Conservation (phyloP, 2,797 vertebrate genomes). For the Lepilemur septentrionalis region DNA sequence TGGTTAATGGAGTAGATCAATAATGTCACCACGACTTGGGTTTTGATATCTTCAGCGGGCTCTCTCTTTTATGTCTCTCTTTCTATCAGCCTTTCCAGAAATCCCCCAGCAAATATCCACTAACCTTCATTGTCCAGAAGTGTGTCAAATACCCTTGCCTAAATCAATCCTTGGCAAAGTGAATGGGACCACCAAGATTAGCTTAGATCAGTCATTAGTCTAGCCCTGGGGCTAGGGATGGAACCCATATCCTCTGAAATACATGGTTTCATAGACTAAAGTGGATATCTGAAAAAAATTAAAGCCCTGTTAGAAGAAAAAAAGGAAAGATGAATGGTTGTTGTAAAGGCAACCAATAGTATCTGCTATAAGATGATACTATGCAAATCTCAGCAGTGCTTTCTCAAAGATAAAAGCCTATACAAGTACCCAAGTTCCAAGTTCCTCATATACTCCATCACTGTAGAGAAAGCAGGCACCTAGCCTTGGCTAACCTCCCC, state of each 20-base stretch:
- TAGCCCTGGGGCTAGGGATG: not conserved
- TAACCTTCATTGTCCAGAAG: not conserved
- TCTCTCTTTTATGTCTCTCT: not conserved
- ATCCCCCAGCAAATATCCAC: not conserved
- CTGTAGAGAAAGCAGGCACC: constrained; percentile 50
- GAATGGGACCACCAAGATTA: not conserved
- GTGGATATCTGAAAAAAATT: not conserved
- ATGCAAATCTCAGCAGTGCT: not conserved
- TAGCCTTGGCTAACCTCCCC: not conserved
- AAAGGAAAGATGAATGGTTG: not conserved
- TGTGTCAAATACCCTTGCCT: not conserved
- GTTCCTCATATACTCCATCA: not conserved
- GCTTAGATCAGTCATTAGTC: not conserved
- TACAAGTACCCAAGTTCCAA: not conserved
- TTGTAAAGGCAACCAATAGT: not conserved
- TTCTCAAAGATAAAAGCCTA: not conserved
- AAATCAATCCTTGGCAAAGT: not conserved
- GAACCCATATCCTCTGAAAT: not conserved
- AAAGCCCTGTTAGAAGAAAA: not conserved
- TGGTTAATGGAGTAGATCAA: not conserved
- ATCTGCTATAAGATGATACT: not conserved
- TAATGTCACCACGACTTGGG: not conserved
- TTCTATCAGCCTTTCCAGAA: not conserved
- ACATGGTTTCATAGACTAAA: not conserved
- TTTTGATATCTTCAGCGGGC: not conserved